Evolutionary conservation across 1,140 invertebrate species (phyloP), one percentile per base, ranked within the genome.

Genomic region (Stegodyphus dumicola): DNA sequence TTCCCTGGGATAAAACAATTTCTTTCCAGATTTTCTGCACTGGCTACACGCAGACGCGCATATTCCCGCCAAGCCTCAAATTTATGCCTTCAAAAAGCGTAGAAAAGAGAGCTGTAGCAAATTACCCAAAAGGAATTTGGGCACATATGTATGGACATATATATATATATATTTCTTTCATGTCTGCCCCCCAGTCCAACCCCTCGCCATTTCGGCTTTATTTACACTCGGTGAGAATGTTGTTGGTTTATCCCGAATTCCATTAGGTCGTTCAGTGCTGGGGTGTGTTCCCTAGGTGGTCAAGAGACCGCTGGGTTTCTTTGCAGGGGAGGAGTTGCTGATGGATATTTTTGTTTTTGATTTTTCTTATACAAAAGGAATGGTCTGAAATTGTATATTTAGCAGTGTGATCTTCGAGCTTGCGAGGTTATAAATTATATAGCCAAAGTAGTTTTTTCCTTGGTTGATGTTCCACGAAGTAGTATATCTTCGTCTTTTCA

Each of bases 171-270:
- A 83, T 67, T 71, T 83, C 51, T 74, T 75, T 83, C 17, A 33
- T 33, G 33, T 33, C 33, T 3, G 33, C 33, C 33, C 33, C 33
- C 33, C 33, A 33, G 33, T 33, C 33, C 33, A 33, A 33, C 33
- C 33, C 18, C 53, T 6, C 7, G 66, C 54, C 33, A 33, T 33
- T 33, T 33, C 33, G 69, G 53, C 73, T 75, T 75, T 83, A 83
- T 83, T 83, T 83, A 67, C 80, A 83, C 80, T 65, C 54, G 13
- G 17, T n/a, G 77, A 60, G 18, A 66, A 60, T 70, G 33, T 49
- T 83, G 80, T 83, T 83, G 80, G 70, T 83, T 83, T 83, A 75
- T 48, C 56, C 56, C 7, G 71, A 49, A 75, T 75, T 75, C 80
- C 80, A 83, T 83, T 83, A 83, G 70, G 80, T 75, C 69, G 60